Conservation (phyloP, 2,113 vertebrate genomes). For the Motacilla alba region DNA sequence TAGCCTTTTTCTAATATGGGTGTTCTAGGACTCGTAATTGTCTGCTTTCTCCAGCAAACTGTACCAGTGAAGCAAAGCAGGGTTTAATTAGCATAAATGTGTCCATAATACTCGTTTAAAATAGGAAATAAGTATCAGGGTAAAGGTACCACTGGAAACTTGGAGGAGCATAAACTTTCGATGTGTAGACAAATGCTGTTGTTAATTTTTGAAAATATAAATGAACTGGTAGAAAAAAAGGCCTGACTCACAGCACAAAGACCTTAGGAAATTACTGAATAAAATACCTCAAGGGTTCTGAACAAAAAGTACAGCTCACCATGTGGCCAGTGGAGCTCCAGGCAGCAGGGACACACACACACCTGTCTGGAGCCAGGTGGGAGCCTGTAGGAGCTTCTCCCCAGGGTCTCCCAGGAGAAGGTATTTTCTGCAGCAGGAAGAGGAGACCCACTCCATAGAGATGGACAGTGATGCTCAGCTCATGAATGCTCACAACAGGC, state of each 20-base stretch:
- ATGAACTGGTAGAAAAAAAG: neutral
- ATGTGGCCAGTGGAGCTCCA: accelerated
- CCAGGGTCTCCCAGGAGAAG: neutral
- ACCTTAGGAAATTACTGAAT: neutral
- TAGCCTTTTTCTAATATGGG: neutral
- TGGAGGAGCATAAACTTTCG: neutral
- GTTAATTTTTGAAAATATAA: neutral
- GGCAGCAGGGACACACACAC: neutral
- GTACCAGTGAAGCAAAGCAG: neutral
- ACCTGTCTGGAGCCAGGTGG: neutral
- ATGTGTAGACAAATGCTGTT: neutral
- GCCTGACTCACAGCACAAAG: neutral
- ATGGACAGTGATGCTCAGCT: neutral
- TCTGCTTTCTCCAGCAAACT: neutral
- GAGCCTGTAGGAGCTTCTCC: neutral
- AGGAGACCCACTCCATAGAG: accelerated
- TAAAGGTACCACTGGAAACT: neutral
- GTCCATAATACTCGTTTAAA: neutral
- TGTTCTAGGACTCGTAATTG: accelerated
- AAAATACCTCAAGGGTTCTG: neutral
- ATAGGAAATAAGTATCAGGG: neutral
- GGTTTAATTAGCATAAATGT: neutral
- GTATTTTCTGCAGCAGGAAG: neutral
- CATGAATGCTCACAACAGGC: accelerated
- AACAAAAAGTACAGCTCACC: neutral